Percentiles rank a stretch among this genome's conserved stretches.
phyloP scores from a whole-genome alignment of 1,140 invertebrate species.

The Alviniconcha marisindica region DNA sequence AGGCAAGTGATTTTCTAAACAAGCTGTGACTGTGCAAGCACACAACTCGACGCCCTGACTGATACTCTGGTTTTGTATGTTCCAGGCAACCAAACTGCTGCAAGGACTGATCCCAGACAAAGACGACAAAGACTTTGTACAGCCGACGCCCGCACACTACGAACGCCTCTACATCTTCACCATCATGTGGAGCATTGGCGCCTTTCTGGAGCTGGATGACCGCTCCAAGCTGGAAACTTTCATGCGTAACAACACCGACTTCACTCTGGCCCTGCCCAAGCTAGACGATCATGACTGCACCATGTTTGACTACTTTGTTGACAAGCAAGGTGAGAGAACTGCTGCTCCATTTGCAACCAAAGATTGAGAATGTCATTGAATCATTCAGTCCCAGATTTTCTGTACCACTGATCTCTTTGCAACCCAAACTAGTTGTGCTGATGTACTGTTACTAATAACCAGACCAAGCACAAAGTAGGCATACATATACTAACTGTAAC shows the following conservation, averaged over 20 bases:
- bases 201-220: constrained; percentile 90
- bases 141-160: constrained; percentile 72
- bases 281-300: constrained; percentile 66
- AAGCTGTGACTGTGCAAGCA: too few species aligned
- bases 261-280: constrained; percentile 64
- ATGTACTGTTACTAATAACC: too few species aligned
- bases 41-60: too few species aligned
- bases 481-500: too few species aligned
- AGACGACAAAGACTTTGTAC: constrained; percentile 58
- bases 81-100: constrained; percentile 80
- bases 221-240: constrained; percentile 80
- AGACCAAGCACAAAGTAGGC: too few species aligned
- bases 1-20: too few species aligned
- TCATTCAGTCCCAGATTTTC: too few species aligned
- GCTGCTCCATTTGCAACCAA: too few species aligned
- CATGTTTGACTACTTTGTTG: constrained; percentile 94
- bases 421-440: too few species aligned
- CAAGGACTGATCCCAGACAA: constrained; percentile 88
- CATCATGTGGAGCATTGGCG: constrained; percentile 93
- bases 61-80: too few species aligned
- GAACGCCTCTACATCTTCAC: constrained; percentile 81
- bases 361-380: too few species aligned
- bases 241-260: constrained; percentile 55
- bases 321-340: constrained; percentile 84
- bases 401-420: too few species aligned